Percentiles rank a stretch among this genome's conserved stretches.
These are phyloP conservation scores for Petaurus breviceps DNA, from an alignment of 2,113 vertebrate species.

Conservation along the genomic window DNA sequence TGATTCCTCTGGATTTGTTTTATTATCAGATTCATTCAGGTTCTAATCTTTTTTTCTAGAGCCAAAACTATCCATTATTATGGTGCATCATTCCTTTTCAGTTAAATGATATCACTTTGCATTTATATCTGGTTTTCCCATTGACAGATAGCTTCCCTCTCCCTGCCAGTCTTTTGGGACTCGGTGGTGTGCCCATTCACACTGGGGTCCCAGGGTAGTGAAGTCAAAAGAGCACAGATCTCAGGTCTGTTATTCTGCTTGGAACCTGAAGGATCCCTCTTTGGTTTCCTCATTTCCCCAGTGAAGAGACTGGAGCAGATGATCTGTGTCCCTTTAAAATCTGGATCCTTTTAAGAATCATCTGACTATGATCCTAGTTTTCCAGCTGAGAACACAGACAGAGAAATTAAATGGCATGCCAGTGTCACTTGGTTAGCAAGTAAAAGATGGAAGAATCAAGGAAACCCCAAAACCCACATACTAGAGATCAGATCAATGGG, in stretches of 20 bases:
- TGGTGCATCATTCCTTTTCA: not conserved
- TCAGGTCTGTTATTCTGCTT: not conserved
- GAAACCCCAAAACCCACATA: not conserved
- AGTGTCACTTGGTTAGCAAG: not conserved
- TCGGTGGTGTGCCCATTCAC: not conserved
- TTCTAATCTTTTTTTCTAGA: not conserved
- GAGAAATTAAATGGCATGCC: not conserved
- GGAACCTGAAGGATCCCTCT: not conserved
- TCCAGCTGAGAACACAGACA: not conserved
- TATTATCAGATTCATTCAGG: not conserved
- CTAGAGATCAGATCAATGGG: not conserved
- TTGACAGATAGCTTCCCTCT: not conserved
- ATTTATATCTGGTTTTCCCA: not conserved
- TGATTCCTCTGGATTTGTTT: not conserved
- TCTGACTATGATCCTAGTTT: not conserved
- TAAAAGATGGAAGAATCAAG: not conserved
- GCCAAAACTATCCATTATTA: not conserved
- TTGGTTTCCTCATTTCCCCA: not conserved
- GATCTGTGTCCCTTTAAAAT: not conserved
- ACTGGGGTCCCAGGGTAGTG: not conserved
- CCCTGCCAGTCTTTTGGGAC: not conserved
- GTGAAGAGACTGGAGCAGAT: not conserved
- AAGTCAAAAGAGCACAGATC: not conserved
- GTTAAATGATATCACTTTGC: not conserved
- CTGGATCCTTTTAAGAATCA: no score